Conservation (phyloP, 30 jellyfish, hydroid and myxozoan species). For the Aurelia aurita complex sp. Pacific region DNA sequence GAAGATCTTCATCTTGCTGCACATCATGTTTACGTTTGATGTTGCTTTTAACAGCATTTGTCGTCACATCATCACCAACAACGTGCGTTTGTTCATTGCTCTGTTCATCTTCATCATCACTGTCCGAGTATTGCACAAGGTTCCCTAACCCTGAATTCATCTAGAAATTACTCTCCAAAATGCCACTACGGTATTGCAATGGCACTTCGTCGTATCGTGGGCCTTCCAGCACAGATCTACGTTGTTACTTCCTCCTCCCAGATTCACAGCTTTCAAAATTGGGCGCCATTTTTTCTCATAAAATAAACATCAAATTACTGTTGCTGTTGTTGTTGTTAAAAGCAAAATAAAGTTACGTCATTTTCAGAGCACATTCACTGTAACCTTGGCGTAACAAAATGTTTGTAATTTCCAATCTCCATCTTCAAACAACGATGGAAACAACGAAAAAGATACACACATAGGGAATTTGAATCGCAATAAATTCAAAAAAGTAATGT, state of each 20-base stretch:
- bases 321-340: background rate
- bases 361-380: too few relatives aligned
- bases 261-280: background rate
- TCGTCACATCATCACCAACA: background rate
- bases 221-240: background rate
- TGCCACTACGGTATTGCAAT: background rate
- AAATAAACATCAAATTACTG: background rate
- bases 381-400: too few relatives aligned
- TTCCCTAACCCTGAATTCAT: background rate
- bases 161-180: background rate
- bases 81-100: background rate
- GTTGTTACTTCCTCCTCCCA: background rate
- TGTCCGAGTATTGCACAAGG: constrained; percentile 46
- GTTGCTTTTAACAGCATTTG: background rate
- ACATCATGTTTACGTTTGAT: background rate
- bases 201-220: background rate
- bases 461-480: too few relatives aligned
- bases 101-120: constrained; percentile 21
- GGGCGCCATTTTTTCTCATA: background rate
- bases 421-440: too few relatives aligned
- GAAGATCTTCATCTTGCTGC: background rate
- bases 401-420: too few relatives aligned
- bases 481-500: too few relatives aligned
- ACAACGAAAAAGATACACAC: too few relatives aligned
- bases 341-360: too few relatives aligned